phyloP scores from a whole-genome alignment of 2,888 invertebrate species.

The Girardia tigrina region DNA sequence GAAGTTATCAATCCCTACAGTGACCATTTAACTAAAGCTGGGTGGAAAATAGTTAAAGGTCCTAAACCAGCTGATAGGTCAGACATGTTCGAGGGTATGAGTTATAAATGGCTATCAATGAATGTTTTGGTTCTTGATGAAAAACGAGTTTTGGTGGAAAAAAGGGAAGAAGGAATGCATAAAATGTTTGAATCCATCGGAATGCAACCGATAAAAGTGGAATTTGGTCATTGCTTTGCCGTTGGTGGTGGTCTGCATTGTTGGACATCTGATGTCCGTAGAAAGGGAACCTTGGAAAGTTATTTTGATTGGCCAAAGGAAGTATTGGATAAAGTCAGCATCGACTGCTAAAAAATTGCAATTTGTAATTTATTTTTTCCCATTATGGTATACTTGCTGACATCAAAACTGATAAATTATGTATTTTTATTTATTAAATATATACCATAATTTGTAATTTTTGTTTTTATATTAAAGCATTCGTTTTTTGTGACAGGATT shows the following conservation, averaged over 20 bases:
- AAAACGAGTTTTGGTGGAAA: constrained; percentile 34
- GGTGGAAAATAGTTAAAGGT: constrained; percentile 38
- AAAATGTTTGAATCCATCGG: constrained; percentile 34
- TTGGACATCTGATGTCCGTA: constrained; percentile 39
- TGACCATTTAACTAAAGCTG: constrained; percentile 38
- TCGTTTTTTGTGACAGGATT: too few relatives aligned
- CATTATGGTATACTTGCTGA: too few relatives aligned
- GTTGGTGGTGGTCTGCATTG: constrained; percentile 39
- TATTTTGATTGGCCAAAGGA: constrained; percentile 36
- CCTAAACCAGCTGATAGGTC: constrained; percentile 36
- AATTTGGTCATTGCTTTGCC: constrained; percentile 33
- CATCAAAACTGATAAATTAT: too few relatives aligned
- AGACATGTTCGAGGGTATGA: constrained; percentile 21
- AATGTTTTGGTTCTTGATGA: constrained; percentile 35
- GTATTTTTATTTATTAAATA: too few relatives aligned
- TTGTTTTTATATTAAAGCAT: too few relatives aligned
- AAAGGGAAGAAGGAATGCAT: constrained; percentile 25
- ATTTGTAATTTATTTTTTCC: too few relatives aligned
- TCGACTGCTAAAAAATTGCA: too few relatives aligned
- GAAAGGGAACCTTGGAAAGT: constrained; percentile 37
- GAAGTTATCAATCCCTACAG: constrained; percentile 38
- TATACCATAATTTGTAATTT: too few relatives aligned
- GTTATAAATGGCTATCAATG: constrained; percentile 36
- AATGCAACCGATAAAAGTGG: constrained; percentile 26
- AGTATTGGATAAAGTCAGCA: not conserved